Base-by-base conservation (phyloP, 2,113 vertebrate genomes). In the Cnemophilus loriae region DNA sequence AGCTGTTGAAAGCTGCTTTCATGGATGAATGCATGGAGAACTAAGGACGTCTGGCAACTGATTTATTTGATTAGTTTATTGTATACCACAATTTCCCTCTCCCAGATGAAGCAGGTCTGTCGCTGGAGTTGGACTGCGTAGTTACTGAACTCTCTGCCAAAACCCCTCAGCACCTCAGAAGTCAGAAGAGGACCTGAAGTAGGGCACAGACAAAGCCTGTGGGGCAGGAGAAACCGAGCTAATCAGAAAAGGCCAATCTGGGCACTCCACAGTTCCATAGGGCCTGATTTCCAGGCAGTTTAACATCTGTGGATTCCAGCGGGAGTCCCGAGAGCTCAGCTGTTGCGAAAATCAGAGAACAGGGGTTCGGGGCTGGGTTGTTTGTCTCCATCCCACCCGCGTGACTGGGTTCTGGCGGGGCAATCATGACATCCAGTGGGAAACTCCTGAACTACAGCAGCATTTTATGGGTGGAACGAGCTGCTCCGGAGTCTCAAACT, bases 381-480 rank as follows among this genome's bases (percentile, higher is more conserved):
- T 23, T 77, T 5, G 24, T 47, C 65, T 64, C 19, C 87, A 70
- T 37, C 59, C 28, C n/a, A 2, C 9, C 2, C 11, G 10, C 7
- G 49, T 16, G 41, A 1, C 20, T 1, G 61, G 26, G 50, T 5
- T 96, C 96, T 59, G 60, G 77, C 41, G 9, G 71, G 92, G 16
- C 74, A 93, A 92, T 7, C 75, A 0, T 85, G 96, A 91, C 97
- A 96, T 84, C 97, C 75, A 44, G 95, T 60, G 96, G 96, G 41
- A 15, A 59, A 37, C 11, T 64, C 11, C 7, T 53, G 82, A 93
- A 94, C 70, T 95, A 81, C 95, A 89, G 81, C 64, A 16, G 24
- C 37, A 4, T 37, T 32, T n/a, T 7, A 2, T 1, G 23, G 2
- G 6, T 1, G 19, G 19, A 23, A n/a, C 0, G 30, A 44, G 53